Percentiles rank a stretch among this genome's conserved stretches.
Conservation (phyloP, 2,888 invertebrate species). For the Meandrusa payeni region DNA sequence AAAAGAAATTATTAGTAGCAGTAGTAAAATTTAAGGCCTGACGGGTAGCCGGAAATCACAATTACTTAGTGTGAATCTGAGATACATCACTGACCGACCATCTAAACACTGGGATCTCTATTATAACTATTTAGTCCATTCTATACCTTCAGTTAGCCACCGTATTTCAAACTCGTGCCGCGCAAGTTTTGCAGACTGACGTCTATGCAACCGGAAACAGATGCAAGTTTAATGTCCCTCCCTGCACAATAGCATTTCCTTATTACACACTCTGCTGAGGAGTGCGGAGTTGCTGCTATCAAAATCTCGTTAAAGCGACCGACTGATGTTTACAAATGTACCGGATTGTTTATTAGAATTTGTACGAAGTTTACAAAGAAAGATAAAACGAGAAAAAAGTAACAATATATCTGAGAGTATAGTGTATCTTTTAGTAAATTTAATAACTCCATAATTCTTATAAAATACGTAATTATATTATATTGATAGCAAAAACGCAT, state of each 20-base stretch:
- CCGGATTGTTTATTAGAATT: neutral
- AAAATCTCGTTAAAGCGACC: conserved; percentile 27
- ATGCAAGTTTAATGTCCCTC: conserved; percentile 67
- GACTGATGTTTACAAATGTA: conserved; percentile 16
- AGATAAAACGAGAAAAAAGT: neutral
- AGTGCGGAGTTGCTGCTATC: conserved; percentile 20
- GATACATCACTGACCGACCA: too few relatives aligned
- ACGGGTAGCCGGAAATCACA: too few relatives aligned
- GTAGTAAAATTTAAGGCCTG: too few relatives aligned
- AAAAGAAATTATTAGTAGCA: too few relatives aligned
- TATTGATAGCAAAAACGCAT: too few relatives aligned
- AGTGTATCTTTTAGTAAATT: too few relatives aligned
- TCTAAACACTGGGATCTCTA: too few relatives aligned
- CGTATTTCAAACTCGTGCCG: conserved; percentile 34
- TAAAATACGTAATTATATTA: too few relatives aligned
- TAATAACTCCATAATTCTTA: too few relatives aligned
- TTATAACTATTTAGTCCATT: too few relatives aligned
- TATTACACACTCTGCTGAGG: conserved; percentile 21
- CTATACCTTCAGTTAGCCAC: conserved; percentile 6
- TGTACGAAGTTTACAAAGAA: neutral
- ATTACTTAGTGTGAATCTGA: too few relatives aligned
- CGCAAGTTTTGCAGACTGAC: conserved; percentile 47
- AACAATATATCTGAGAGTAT: too few relatives aligned
- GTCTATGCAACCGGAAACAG: conserved; percentile 63
- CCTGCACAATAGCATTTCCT: conserved; percentile 34